Evolutionary conservation across 2,113 vertebrate species (phyloP).

Genomic region (Rhinichthys klamathensis): DNA sequence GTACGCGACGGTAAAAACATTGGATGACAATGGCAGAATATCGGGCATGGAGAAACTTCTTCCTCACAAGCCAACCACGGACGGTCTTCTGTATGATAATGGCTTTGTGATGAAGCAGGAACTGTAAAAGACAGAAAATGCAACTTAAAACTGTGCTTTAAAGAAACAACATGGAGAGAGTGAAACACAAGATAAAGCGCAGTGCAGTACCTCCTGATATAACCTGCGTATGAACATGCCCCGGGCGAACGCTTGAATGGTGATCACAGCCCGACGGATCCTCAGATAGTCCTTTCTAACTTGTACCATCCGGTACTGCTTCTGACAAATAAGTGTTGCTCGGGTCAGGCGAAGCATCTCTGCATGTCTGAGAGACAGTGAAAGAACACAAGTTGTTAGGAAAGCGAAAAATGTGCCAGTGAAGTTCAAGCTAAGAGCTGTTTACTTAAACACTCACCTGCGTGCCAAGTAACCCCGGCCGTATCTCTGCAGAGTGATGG

Average conservation of each 20-base stretch:
- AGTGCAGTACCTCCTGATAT: conserved; percentile 81
- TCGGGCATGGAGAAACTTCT: conserved; percentile 66
- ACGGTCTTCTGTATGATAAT: conserved; percentile 82
- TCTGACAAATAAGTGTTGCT: conserved; percentile 85
- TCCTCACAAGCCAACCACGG: conserved; percentile 84
- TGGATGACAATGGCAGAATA: conserved; percentile 84
- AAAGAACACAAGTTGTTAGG: neutral
- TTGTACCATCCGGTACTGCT: conserved; percentile 86
- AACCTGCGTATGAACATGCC: conserved; percentile 85
- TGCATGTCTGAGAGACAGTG: conserved; percentile 72
- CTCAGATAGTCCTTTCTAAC: conserved; percentile 74
- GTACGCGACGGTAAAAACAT: conserved; percentile 81
- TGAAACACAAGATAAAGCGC: neutral
- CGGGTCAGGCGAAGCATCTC: conserved; percentile 80
- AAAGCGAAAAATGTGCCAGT: neutral
- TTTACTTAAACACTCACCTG: conserved; percentile 74
- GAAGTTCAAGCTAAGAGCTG: neutral
- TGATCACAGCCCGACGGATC: conserved; percentile 68
- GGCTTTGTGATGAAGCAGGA: conserved; percentile 87
- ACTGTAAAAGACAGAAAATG: conserved; percentile 68
- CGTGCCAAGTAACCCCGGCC: conserved; percentile 85
- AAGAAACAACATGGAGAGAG: too few relatives aligned
- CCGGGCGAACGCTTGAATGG: conserved; percentile 87
- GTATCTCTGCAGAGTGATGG: conserved; percentile 81
- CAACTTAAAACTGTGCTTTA: neutral